Evolutionary conservation across 1,140 invertebrate genomes (phyloP), one percentile per base, ranked within the genome.

Genomic region (Monomorium pharaonis): DNA sequence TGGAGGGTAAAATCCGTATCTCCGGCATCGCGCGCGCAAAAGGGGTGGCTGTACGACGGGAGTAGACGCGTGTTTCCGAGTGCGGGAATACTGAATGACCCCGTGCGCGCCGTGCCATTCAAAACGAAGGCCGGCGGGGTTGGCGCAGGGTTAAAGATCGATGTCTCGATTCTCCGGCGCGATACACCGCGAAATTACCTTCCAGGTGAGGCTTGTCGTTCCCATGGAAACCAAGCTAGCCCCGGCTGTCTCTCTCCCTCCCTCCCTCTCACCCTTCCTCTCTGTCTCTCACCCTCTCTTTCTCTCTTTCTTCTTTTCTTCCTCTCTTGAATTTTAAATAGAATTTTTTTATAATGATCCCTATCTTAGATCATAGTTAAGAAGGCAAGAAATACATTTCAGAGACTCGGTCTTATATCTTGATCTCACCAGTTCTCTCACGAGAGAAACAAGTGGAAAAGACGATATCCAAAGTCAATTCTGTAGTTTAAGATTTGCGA

Each of bases 161-260:
- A 91, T 90, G 83, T 75, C 54, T 69, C 37, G 67, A 58, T 63
- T 54, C 54, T 65, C 24, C n/a, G 49, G 7, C 24, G 58, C 69
- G 89, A 67, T 60, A 81, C 58, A 81, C 37, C 77, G 49, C 76
- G 89, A 91, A 76, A 88, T 89, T 88, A 88, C 83, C 90, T 89
- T 83, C 70, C 87, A 92, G 90, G 91, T 90, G 85, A 91, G 84
- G 91, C 83, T 81, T 86, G 54, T 49, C 14, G 91, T 91, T 88
- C 6, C 89, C 84, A 92, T 92, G 87, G 88, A 62, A 83, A 92
- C 90, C 87, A 70, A 63, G 69, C 86, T 91, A 86, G 86, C 24
- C 83, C 83, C 63, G 83, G 62, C 62, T 85, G 2, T 54, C 27
- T 47, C 27, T 47, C 37, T 58, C 18, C 14, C 12, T 62, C 58